Percentiles rank a stretch among this genome's conserved stretches.
Conservation (phyloP, 2,797 vertebrate genomes). For the Melanogrammus aeglefinus region DNA sequence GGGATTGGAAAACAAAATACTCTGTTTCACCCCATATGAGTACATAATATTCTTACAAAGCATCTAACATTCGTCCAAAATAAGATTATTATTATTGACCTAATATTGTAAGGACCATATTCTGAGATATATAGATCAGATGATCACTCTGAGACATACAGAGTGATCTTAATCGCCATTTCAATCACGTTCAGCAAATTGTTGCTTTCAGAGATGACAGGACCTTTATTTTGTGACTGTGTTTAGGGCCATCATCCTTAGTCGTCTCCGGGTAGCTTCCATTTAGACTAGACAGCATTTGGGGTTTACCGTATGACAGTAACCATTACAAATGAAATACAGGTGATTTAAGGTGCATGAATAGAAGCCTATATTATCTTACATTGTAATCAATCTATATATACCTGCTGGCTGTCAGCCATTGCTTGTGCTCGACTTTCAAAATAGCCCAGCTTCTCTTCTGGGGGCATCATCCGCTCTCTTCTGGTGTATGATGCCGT, state of each 20-base stretch:
- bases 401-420: conserved; percentile 60
- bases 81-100: background rate
- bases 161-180: background rate
- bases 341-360: background rate
- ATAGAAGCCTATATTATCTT: background rate
- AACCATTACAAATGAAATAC: background rate
- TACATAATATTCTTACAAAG: background rate
- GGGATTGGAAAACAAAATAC: background rate
- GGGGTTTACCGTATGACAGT: background rate
- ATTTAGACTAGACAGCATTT: background rate
- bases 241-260: background rate
- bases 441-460: conserved; percentile 67
- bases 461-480: conserved; percentile 60
- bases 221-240: background rate
- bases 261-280: background rate
- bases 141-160: background rate
- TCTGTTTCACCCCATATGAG: background rate
- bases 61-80: background rate
- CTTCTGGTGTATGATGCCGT: conserved; percentile 25
- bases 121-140: background rate
- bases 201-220: background rate
- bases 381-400: background rate
- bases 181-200: background rate
- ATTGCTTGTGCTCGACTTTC: conserved; percentile 53
- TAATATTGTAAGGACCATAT: background rate